Evolutionary conservation across 2,888 invertebrate species (phyloP).

Genomic region (Hemaris fuciformis): DNA sequence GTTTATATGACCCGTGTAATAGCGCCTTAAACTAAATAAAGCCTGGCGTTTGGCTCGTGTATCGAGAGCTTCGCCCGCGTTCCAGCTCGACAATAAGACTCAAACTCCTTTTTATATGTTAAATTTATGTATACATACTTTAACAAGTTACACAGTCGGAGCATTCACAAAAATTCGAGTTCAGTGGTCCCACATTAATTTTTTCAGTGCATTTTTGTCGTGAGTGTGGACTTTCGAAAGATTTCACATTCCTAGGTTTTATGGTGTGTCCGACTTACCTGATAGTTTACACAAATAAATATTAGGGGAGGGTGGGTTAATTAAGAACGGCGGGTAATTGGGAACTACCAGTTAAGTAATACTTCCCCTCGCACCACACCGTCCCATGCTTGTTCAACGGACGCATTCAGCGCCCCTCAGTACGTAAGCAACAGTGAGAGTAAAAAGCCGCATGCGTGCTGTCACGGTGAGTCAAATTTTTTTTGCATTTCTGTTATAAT

Average conservation of each 20-base stretch:
- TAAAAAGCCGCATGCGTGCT: too few relatives aligned
- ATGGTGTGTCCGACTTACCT: not conserved
- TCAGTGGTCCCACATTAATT: not conserved
- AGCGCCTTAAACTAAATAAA: constrained; percentile 79
- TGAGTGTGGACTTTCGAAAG: not conserved
- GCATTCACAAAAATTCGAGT: not conserved
- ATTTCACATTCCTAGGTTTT: not conserved
- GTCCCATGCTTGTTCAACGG: too few relatives aligned
- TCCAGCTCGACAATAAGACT: constrained; percentile 44
- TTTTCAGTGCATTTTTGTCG: not conserved
- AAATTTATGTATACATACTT: not conserved
- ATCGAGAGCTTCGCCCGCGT: constrained; percentile 51
- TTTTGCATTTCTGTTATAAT: too few relatives aligned
- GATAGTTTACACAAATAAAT: not conserved
- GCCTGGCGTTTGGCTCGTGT: constrained; percentile 73
- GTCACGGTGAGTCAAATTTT: too few relatives aligned
- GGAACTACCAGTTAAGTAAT: too few relatives aligned
- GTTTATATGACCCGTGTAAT: constrained; percentile 81
- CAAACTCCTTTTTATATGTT: constrained; percentile 10
- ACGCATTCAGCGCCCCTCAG: too few relatives aligned
- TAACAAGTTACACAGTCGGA: constrained; percentile 2
- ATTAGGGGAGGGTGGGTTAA: too few relatives aligned
- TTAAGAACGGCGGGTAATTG: too few relatives aligned
- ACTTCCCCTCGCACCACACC: too few relatives aligned
- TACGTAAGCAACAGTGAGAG: too few relatives aligned